Evolutionary conservation across 2,888 invertebrate genomes (phyloP), one percentile per base, ranked within the genome.

Genomic region (Rhopalosiphum nymphaeae): DNA sequence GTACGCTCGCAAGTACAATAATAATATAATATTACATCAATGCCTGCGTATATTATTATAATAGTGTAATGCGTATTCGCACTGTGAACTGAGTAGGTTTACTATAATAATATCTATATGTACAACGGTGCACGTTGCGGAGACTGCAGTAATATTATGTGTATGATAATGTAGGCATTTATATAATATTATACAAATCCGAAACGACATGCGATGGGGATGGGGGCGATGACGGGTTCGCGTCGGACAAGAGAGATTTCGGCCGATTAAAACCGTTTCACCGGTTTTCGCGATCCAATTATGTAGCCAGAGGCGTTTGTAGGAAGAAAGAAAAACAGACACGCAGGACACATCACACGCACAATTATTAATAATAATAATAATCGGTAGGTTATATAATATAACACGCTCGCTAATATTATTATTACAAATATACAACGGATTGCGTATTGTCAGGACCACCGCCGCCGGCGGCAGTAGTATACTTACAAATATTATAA

Each of bases 201-300:
- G 36, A 42, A 42, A 78, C 78, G n/a, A 67, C n/a, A 16, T 16
- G 2, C 36, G 36, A 67, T 16, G 67, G 21, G 36, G 36, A 36
- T 21, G 78, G 21, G 78, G 36, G 36, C 3, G 78, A 78, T 3
- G 67, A 67, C n/a, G n/a, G n/a, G 67, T 67, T 67, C n/a, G n/a
- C 61, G 36, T 78, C 78, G 36, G 78, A 78, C 78, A 16, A 36
- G 78, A 36, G 16, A n/a, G 67, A 36, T 36, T 78, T 78, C 9
- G 78, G 9, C 36, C 78, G 36, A 78, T 78, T 78, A 78, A 78
- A 78, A 36, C 36, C 78, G 78, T 78, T 78, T 78, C 78, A 78
- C 78, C 78, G 78, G 78, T 78, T 78, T 78, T 36, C 78, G 78
- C 78, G 78, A 78, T 78, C 36, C 78, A 78, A 78, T 78, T 78